phyloP scores from a whole-genome alignment of 2,888 invertebrate species.

The Cephus pulcher region DNA sequence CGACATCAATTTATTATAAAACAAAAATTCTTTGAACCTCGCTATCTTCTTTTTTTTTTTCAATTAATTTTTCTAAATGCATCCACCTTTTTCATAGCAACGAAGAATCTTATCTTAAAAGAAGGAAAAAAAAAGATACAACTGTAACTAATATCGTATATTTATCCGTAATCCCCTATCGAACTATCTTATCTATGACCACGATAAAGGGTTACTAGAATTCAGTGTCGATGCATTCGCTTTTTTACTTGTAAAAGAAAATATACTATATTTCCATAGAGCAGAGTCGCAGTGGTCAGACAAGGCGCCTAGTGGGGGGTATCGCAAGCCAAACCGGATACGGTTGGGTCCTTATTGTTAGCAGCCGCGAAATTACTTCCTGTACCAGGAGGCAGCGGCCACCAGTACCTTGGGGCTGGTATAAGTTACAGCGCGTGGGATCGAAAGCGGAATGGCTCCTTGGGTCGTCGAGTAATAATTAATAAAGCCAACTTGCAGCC shows the following conservation, averaged over 20 bases:
- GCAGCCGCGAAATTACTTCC: neutral
- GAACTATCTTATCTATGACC: neutral
- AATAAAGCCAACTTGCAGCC: neutral
- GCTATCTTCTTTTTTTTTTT: too few species aligned
- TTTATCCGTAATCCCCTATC: neutral
- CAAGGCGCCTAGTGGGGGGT: neutral
- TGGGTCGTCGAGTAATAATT: neutral
- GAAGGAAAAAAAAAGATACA: neutral
- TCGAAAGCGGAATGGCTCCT: neutral
- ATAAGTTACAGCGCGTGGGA: neutral
- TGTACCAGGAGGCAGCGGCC: neutral
- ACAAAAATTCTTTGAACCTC: neutral
- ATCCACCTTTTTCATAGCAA: neutral
- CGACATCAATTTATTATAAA: neutral
- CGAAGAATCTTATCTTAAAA: neutral
- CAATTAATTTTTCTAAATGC: neutral
- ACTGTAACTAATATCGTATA: neutral
- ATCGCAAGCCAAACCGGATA: neutral
- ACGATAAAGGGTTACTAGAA: neutral
- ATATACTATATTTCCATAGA: neutral
- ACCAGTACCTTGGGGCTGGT: neutral
- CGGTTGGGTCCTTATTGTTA: neutral
- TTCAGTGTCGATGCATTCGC: neutral
- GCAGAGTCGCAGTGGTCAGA: neutral
- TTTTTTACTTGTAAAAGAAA: too few species aligned